A percentile compares a stretch with the other conserved stretches of the same genome.
These are phyloP conservation scores for Danio aesculapii DNA, from an alignment of 2,797 vertebrate genomes.

Conservation along the genomic window DNA sequence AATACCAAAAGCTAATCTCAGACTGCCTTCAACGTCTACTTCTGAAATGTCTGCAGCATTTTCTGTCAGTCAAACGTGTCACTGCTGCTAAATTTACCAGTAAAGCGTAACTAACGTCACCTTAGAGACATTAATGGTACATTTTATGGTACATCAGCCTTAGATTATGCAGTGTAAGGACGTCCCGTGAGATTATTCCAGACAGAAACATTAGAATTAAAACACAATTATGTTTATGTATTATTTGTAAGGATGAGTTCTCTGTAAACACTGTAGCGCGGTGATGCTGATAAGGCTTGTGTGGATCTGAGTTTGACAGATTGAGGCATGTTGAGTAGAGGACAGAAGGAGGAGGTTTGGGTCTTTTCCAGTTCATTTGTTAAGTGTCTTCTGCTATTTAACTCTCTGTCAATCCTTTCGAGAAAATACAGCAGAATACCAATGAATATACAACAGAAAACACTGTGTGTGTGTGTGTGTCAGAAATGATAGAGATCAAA, in stretches of 20 bases:
- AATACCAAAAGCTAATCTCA: neutral
- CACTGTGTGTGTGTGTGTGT: neutral
- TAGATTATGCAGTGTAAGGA: no score
- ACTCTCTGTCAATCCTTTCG: neutral
- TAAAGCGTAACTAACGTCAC: neutral
- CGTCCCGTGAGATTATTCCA: neutral
- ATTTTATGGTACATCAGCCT: no score
- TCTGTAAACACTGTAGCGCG: no score
- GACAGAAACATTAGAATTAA: neutral
- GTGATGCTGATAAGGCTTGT: no score
- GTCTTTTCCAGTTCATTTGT: conserved; percentile 47
- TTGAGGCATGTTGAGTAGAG: neutral
- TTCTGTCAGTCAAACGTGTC: neutral
- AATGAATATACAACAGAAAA: neutral
- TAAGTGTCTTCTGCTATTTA: conserved; percentile 33
- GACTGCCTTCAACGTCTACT: neutral
- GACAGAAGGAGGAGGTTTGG: neutral
- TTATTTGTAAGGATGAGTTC: no score
- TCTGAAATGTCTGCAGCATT: neutral
- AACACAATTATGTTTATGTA: no score
- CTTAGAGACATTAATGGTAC: neutral
- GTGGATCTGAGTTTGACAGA: neutral
- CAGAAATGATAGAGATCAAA: neutral
- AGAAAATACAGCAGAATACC: no score
- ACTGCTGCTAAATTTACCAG: neutral